Conservation (phyloP, 1,140 invertebrate species). For the Saccostrea echinata region DNA sequence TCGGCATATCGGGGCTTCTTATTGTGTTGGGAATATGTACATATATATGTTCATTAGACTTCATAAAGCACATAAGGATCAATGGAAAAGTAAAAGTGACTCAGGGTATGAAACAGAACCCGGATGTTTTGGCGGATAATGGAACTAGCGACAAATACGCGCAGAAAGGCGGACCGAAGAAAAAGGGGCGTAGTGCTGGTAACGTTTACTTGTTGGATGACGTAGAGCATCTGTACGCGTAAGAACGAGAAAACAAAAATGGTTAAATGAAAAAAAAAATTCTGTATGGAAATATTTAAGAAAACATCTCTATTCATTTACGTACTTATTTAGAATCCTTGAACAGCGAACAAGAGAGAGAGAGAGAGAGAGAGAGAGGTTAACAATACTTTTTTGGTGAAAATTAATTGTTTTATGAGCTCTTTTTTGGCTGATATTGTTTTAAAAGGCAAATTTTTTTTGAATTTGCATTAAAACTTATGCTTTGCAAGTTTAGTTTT, state of each 20-base stretch:
- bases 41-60: slow-evolving; percentile 33
- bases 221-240: not conserved
- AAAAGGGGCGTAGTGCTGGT: not conserved
- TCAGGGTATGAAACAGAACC: slow-evolving; percentile 25
- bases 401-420: too few relatives aligned
- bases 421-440: too few relatives aligned
- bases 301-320: too few relatives aligned
- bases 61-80: not conserved
- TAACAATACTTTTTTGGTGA: too few relatives aligned
- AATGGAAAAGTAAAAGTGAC: slow-evolving; percentile 20
- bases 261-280: not conserved
- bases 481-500: too few relatives aligned
- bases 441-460: too few relatives aligned
- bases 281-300: too few relatives aligned
- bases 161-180: not conserved
- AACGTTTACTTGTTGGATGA: not conserved
- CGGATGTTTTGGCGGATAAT: not conserved
- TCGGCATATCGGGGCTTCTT: slow-evolving; percentile 7
- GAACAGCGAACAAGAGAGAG: too few relatives aligned
- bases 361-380: too few relatives aligned
- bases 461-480: too few relatives aligned
- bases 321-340: too few relatives aligned
- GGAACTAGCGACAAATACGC: not conserved
- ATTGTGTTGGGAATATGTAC: slow-evolving; percentile 1
- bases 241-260: not conserved